phyloP scores from a whole-genome alignment of 2,797 vertebrate species.

The Adrianichthys oophorus region DNA sequence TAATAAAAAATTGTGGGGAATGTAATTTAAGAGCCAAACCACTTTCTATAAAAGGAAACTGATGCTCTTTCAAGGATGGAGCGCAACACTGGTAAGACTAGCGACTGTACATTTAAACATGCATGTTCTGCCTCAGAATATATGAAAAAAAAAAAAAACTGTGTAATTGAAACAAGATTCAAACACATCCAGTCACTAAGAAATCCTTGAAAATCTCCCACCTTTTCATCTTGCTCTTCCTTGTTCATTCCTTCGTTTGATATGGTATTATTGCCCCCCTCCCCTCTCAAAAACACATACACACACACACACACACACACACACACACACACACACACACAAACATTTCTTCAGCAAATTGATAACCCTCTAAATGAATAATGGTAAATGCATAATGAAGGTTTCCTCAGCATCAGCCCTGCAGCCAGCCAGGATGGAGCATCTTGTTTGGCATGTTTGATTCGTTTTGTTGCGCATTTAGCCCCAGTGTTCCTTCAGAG shows the following conservation, averaged over 20 bases:
- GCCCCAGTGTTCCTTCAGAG: conserved; percentile 78
- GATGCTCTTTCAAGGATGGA: conserved; percentile 61
- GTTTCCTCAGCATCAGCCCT: conserved; percentile 76
- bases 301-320: conserved; percentile 49
- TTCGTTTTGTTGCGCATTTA: conserved; percentile 84
- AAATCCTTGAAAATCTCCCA: conserved; percentile 63
- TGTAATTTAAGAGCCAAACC: conserved; percentile 55
- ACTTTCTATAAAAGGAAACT: conserved; percentile 71
- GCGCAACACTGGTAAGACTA: conserved; percentile 56
- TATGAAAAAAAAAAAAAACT: conserved; percentile 65
- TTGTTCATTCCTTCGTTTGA: conserved; percentile 64
- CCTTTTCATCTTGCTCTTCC: conserved; percentile 68
- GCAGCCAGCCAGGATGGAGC: conserved; percentile 73
- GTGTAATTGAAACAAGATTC: conserved; percentile 76
- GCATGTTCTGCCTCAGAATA: conserved; percentile 72
- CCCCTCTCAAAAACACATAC: conserved; percentile 59
- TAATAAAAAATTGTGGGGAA: conserved; percentile 42
- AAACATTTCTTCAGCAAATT: conserved; percentile 79
- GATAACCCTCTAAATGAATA: conserved; percentile 86
- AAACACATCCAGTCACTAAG: conserved; percentile 51
- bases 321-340: not conserved
- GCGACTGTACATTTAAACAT: conserved; percentile 69
- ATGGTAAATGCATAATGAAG: conserved; percentile 83
- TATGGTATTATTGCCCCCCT: conserved; percentile 61
- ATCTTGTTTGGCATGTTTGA: conserved; percentile 80